Base-by-base conservation (phyloP, 2,797 vertebrate genomes). In the Pseudopleuronectes americanus region DNA sequence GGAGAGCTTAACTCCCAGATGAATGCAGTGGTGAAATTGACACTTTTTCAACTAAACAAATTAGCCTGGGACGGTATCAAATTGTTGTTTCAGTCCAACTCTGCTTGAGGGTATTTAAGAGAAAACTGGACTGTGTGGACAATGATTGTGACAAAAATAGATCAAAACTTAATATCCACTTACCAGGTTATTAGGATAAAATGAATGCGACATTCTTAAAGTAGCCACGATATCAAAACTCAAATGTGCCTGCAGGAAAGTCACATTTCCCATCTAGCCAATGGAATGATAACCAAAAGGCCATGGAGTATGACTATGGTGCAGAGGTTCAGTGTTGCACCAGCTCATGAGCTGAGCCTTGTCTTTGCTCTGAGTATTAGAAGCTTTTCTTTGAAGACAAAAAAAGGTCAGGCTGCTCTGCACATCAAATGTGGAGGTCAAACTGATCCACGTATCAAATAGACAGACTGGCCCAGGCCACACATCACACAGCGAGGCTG, bases 391-490 rank as follows among this genome's bases (percentile, higher is more conserved):
- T 74, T 6, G 1, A 2, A 54, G 67, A 90, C 80, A 90, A 90
- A 84, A 52, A 76, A 57, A 48, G 85, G 80, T 83, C 41, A 48
- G 76, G 62, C 84, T 74, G 81, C 74, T 86, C 80, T 86, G 70
- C 84, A 91, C 87, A 85, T 90, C 84, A 89, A 90, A 91, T 83
- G 81, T 60, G 33, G 81, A 87, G 89, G 89, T 89, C 86, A 87
- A 89, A 87, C 85, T 80, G 87, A 88, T 87, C 84, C 87, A 85
- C 81, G 79, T 85, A 83, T 86, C 71, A 86, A 87, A 88, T 74
- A 73, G 75, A 79, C 71, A 79, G 78, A 75, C 64, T 55, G 72
- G 73, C 57, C 75, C 6, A 19, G 83, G 83, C 79, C 82, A 85
- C 79, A 87, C 78, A 87, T 81, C 84, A 81, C 77, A 87, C 68